Evolutionary conservation across 2,797 vertebrate species (phyloP).

Genomic region (Sebastes jordani): DNA sequence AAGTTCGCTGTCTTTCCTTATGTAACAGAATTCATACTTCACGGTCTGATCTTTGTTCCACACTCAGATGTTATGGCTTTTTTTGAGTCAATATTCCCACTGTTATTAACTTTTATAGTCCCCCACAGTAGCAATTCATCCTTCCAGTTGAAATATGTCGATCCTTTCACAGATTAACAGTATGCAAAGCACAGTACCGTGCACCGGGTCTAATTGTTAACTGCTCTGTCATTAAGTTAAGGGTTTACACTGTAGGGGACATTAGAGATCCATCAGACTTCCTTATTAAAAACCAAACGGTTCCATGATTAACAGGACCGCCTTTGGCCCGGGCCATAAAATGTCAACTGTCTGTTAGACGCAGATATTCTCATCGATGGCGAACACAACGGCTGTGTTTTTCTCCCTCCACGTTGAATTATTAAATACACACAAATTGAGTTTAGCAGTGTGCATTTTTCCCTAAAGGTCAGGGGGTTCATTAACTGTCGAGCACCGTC

Average conservation of each 20-base stretch:
- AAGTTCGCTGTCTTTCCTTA: background rate
- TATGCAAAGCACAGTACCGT: background rate
- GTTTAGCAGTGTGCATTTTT: conserved; percentile 75
- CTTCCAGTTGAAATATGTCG: background rate
- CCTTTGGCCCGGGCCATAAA: conserved; percentile 76
- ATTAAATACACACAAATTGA: conserved; percentile 85
- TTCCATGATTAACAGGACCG: conserved; percentile 75
- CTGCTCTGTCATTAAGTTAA: conserved; percentile 31
- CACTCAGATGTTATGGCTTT: conserved; percentile 18
- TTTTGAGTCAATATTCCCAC: background rate
- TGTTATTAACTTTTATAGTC: conserved; percentile 12
- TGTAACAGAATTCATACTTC: background rate
- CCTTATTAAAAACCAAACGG: conserved; percentile 78
- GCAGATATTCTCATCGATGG: conserved; percentile 77
- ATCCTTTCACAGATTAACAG: conserved; percentile 17
- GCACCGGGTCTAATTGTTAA: conserved; percentile 22
- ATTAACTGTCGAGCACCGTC: conserved; percentile 73
- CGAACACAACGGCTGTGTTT: conserved; percentile 70
- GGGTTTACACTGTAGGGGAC: conserved; percentile 58
- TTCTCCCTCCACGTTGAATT: conserved; percentile 80
- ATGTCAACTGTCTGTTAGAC: conserved; percentile 79
- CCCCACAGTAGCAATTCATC: background rate
- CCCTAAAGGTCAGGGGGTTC: conserved; percentile 84
- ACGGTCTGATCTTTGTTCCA: background rate
- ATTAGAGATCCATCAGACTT: conserved; percentile 64